Evolutionary conservation across 2,888 invertebrate species (phyloP).

Genomic region (Elaeidobius kamerunicus): DNA sequence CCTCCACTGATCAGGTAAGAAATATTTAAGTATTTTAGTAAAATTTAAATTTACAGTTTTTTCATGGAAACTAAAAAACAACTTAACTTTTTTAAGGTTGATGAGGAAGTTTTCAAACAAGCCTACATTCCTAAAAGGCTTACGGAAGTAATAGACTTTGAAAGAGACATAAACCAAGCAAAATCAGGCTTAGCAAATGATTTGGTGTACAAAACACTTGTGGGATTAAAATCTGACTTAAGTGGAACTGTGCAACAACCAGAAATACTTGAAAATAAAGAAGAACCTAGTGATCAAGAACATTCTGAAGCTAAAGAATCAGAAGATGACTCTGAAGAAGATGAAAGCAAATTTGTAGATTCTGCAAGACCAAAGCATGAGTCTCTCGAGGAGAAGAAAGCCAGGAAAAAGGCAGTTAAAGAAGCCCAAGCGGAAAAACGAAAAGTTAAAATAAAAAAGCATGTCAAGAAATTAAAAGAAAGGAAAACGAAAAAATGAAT

Average conservation of each 20-base stretch:
- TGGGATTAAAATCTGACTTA: slow-evolving; percentile 78
- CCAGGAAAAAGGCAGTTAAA: slow-evolving; percentile 85
- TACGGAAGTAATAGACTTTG: slow-evolving; percentile 83
- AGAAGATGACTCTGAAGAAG: slow-evolving; percentile 40
- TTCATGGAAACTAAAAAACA: neutral
- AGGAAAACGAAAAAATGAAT: slow-evolving; percentile 53
- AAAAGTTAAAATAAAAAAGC: slow-evolving; percentile 87
- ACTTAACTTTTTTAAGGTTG: slow-evolving; percentile 53
- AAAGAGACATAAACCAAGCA: slow-evolving; percentile 79
- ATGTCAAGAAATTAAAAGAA: slow-evolving; percentile 87
- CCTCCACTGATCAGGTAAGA: slow-evolving; percentile 27
- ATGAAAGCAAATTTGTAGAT: slow-evolving; percentile 57
- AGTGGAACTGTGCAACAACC: slow-evolving; percentile 69
- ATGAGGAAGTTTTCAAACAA: slow-evolving; percentile 91
- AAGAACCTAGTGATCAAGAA: slow-evolving; percentile 18
- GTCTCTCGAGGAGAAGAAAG: slow-evolving; percentile 74
- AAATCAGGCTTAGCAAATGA: slow-evolving; percentile 70
- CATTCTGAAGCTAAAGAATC: slow-evolving; percentile 39
- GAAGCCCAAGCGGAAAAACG: slow-evolving; percentile 85
- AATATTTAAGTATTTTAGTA: neutral
- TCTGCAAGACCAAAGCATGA: slow-evolving; percentile 74
- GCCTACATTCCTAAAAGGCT: slow-evolving; percentile 91
- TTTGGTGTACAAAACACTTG: slow-evolving; percentile 81
- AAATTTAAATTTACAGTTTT: neutral
- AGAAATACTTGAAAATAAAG: slow-evolving; percentile 55